These are phyloP conservation scores for Cremastinae sp. DNA, from an alignment of 2,888 invertebrate species.

Conservation along the genomic window DNA sequence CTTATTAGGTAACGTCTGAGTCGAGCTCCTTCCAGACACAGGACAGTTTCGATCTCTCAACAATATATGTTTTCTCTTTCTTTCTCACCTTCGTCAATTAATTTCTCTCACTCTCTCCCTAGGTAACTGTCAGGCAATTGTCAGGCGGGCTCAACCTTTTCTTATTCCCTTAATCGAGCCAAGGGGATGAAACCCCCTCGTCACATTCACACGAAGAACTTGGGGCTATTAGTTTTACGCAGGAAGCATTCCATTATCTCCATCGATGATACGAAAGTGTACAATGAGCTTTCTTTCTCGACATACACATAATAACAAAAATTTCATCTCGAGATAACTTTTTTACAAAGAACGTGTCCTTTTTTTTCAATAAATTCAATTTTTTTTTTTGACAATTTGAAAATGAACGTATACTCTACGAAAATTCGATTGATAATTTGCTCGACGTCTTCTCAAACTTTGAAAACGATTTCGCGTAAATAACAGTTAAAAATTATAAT, in stretches of 20 bases:
- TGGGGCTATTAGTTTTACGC: slow-evolving; percentile 33
- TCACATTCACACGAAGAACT: slow-evolving; percentile 27
- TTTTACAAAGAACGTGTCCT: neutral
- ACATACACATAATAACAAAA: neutral
- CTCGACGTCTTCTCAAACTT: no score
- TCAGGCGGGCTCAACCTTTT: slow-evolving; percentile 29
- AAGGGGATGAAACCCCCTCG: slow-evolving; percentile 36
- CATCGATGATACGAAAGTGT: slow-evolving; percentile 52
- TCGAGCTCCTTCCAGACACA: slow-evolving; percentile 56
- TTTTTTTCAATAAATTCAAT: neutral
- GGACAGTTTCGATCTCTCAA: slow-evolving; percentile 54
- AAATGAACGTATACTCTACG: no score
- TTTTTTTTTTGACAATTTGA: no score
- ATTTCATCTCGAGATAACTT: slow-evolving; percentile 14
- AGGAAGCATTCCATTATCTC: slow-evolving; percentile 46
- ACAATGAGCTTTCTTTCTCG: slow-evolving; percentile 12
- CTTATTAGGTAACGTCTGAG: slow-evolving; percentile 66
- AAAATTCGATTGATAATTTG: no score
- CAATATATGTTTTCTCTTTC: slow-evolving; percentile 29
- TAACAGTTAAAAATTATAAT: no score
- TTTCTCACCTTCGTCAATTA: slow-evolving; percentile 36
- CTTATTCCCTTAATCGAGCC: slow-evolving; percentile 21
- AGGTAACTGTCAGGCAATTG: slow-evolving; percentile 29
- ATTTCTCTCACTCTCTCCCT: slow-evolving; percentile 37
- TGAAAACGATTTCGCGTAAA: no score